Conservation (phyloP, 1,140 invertebrate species). For the Rhopalosiphum maidis region DNA sequence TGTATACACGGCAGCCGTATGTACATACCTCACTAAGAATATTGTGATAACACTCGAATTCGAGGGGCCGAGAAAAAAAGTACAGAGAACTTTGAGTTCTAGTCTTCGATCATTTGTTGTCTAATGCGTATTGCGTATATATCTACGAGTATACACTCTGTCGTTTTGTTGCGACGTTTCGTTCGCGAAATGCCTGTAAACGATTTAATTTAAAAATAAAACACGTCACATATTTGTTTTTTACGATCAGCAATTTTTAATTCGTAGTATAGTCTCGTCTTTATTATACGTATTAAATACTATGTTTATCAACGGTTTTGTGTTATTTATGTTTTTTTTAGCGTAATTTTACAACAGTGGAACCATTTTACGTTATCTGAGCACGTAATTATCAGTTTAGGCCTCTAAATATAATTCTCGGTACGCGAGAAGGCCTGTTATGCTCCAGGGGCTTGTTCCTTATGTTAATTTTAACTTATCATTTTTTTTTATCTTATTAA, state of each 20-base stretch:
- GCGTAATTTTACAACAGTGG: background rate
- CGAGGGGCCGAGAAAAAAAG: background rate
- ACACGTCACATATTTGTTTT: background rate
- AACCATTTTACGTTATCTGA: conserved; percentile 8
- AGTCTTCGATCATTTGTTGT: background rate
- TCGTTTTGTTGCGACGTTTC: background rate
- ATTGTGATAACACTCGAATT: background rate
- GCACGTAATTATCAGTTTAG: conserved; percentile 43
- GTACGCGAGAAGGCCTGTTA: background rate
- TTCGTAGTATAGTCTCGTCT: background rate
- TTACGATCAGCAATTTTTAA: background rate
- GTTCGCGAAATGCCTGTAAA: background rate
- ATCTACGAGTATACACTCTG: background rate
- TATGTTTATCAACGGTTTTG: background rate
- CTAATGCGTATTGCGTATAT: background rate
- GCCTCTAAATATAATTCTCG: background rate
- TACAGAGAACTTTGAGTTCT: background rate
- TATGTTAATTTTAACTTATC: background rate
- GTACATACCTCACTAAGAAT: background rate
- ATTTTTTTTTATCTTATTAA: background rate
- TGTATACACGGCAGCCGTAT: background rate
- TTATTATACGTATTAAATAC: background rate
- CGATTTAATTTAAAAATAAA: background rate
- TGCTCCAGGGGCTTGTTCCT: background rate
- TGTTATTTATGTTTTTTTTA: background rate